These are phyloP conservation scores for Planococcus citri DNA, from an alignment of 1,140 invertebrate species.

Conservation along the genomic window DNA sequence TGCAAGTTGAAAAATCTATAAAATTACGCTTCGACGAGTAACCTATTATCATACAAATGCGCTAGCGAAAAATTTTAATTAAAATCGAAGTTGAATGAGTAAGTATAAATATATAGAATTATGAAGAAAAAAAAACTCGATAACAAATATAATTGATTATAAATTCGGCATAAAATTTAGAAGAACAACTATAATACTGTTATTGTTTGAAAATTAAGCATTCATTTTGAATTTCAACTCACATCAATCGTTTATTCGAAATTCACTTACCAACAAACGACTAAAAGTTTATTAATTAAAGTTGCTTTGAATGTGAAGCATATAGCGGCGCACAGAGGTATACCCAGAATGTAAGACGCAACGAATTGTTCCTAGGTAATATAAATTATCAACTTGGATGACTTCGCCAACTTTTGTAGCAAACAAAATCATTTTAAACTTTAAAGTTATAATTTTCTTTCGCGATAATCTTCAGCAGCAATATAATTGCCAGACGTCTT, in stretches of 20 bases:
- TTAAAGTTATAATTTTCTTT: slow-evolving; percentile 4
- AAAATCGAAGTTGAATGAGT: not conserved
- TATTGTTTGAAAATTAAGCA: not conserved
- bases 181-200: not conserved
- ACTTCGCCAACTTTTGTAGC: not conserved
- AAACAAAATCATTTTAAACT: not conserved
- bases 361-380: slow-evolving; percentile 6
- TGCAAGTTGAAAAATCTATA: too few relatives aligned
- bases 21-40: not conserved
- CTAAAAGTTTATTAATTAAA: slow-evolving; percentile 4
- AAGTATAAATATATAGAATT: too few relatives aligned
- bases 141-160: not conserved
- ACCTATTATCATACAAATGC: not conserved
- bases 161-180: not conserved
- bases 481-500: not conserved
- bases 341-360: not conserved
- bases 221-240: not conserved
- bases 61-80: not conserved
- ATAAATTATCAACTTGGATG: slow-evolving; percentile 7
- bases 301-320: not conserved
- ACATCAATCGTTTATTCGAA: not conserved
- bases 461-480: not conserved
- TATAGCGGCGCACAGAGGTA: not conserved
- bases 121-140: too few relatives aligned
- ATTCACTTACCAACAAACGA: not conserved